phyloP scores from a whole-genome alignment of 2,797 vertebrate genomes.

The Eulemur mongoz region DNA sequence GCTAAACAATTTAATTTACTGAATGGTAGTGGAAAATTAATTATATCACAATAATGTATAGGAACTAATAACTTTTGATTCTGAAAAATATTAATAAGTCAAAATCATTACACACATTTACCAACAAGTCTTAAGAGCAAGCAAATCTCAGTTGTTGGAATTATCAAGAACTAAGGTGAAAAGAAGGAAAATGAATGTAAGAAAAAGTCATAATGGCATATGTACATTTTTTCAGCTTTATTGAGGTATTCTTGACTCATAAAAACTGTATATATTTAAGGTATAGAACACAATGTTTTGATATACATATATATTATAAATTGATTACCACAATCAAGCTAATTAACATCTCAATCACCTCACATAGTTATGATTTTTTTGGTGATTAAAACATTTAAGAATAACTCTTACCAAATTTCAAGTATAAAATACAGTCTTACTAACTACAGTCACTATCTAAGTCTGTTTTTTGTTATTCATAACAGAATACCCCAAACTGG shows the following conservation, averaged over 20 bases:
- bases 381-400: background rate
- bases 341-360: background rate
- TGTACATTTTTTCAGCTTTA: background rate
- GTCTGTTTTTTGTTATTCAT: background rate
- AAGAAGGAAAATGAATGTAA: conserved; percentile 36
- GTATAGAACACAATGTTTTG: background rate
- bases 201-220: background rate
- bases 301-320: background rate
- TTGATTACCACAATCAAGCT: background rate
- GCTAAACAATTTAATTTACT: background rate
- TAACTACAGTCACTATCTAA: background rate
- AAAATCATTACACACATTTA: conserved; percentile 20
- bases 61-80: conserved; percentile 11
- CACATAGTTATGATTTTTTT: background rate
- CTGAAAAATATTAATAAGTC: background rate
- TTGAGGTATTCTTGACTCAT: background rate
- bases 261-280: background rate
- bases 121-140: conserved; percentile 47
- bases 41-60: background rate
- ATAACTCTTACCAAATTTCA: background rate
- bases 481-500: background rate
- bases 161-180: conserved; percentile 54
- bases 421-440: background rate
- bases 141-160: background rate
- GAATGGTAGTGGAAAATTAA: background rate